These are phyloP conservation scores for Teleogryllus oceanicus DNA, from an alignment of 2,888 invertebrate genomes.

Conservation along the genomic window DNA sequence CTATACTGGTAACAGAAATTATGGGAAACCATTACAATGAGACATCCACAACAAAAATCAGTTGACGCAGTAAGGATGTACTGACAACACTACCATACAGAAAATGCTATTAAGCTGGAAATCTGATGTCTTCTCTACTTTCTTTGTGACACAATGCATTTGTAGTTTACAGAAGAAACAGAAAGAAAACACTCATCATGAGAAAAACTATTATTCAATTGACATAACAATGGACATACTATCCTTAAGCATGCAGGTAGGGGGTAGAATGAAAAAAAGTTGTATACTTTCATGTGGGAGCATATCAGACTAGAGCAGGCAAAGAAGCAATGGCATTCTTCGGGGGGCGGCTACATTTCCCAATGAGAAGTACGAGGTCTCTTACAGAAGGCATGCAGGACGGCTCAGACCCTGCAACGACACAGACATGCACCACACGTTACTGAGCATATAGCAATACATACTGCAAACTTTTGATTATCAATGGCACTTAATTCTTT, in stretches of 20 bases:
- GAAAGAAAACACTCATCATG: too few species aligned
- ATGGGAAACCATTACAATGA: too few species aligned
- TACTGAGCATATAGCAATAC: constrained; percentile 22
- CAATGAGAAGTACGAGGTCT: constrained; percentile 39
- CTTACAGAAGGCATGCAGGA: constrained; percentile 61
- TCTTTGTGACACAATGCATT: too few species aligned
- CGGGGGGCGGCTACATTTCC: constrained; percentile 38
- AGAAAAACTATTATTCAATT: too few species aligned
- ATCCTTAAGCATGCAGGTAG: constrained; percentile 26
- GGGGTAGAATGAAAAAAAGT: neutral
- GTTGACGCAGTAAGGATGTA: too few species aligned
- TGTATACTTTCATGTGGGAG: constrained; percentile 18
- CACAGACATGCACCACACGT: constrained; percentile 41
- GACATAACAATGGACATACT: neutral
- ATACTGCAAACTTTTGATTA: constrained; percentile 5
- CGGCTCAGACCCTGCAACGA: constrained; percentile 51
- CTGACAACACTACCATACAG: too few species aligned
- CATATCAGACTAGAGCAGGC: constrained; percentile 34
- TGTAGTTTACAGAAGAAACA: too few species aligned
- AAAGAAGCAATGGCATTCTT: constrained; percentile 33
- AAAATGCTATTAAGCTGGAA: too few species aligned
- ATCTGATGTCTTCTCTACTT: too few species aligned
- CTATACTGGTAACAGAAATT: too few species aligned
- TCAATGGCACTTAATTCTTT: too few species aligned
- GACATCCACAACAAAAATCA: too few species aligned